These are phyloP conservation scores for Euproctis similis DNA, from an alignment of 2,888 invertebrate genomes.

Conservation along the genomic window DNA sequence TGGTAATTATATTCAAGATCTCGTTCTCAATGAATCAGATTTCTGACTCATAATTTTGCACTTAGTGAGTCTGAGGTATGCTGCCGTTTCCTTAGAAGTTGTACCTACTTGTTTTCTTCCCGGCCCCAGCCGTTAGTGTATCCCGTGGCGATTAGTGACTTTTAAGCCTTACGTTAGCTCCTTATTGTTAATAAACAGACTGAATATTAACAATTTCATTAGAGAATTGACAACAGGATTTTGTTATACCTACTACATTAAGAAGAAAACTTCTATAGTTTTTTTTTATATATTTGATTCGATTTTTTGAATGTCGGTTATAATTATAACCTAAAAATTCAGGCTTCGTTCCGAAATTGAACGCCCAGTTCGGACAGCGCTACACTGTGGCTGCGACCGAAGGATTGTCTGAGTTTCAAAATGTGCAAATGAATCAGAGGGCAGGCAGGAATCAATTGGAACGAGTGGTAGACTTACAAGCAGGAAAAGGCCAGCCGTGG, in stretches of 20 bases:
- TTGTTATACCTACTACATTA: too few relatives aligned
- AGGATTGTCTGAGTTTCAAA: conserved; percentile 83
- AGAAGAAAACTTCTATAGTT: too few relatives aligned
- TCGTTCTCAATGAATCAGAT: conserved; percentile 34
- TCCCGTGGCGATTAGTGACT: too few relatives aligned
- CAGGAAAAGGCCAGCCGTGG: conserved; percentile 78
- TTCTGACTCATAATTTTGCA: conserved; percentile 23
- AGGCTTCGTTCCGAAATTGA: conserved; percentile 82
- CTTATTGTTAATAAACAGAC: too few relatives aligned
- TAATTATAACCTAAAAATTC: conserved; percentile 16
- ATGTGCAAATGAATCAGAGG: conserved; percentile 73
- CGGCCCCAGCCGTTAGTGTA: too few relatives aligned
- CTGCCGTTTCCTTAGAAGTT: conserved; percentile 22
- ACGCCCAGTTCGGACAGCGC: conserved; percentile 81
- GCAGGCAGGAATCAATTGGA: conserved; percentile 76
- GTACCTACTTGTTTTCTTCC: too few relatives aligned
- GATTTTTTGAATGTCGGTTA: too few relatives aligned
- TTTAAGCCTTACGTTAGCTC: too few relatives aligned
- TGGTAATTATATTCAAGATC: too few relatives aligned
- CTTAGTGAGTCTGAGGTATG: conserved; percentile 24
- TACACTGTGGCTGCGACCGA: conserved; percentile 83
- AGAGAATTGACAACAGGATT: too few relatives aligned
- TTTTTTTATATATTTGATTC: too few relatives aligned
- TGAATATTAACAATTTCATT: too few relatives aligned
- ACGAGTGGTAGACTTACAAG: conserved; percentile 76